phyloP scores from a whole-genome alignment of 2,797 vertebrate genomes.

The Notamacropus eugenii region DNA sequence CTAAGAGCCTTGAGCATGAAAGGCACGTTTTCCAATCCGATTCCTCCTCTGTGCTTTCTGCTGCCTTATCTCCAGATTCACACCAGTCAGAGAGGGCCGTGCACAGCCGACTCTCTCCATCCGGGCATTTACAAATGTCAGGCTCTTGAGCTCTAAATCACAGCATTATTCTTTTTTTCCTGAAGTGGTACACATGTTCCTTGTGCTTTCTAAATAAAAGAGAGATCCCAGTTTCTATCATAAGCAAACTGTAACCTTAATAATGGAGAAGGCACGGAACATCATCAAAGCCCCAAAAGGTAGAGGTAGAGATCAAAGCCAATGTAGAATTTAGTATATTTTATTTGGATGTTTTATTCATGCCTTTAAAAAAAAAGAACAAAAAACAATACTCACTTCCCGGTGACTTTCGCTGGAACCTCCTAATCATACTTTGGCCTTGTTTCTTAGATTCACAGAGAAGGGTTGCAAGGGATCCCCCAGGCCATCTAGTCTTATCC shows the following conservation, averaged over 20 bases:
- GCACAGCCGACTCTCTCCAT: conserved; percentile 10
- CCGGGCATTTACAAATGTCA: conserved; percentile 29
- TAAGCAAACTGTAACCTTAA: not conserved
- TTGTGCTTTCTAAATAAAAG: conserved; percentile 43
- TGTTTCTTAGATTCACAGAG: not conserved
- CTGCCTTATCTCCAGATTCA: not conserved
- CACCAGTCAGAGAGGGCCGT: conserved; percentile 25
- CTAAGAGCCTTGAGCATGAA: conserved; percentile 15
- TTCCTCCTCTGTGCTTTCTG: conserved; percentile 22
- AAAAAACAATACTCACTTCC: not conserved
- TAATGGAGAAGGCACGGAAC: conserved; percentile 10
- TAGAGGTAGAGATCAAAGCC: not conserved
- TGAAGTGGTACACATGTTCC: not conserved
- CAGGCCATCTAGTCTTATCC: not conserved
- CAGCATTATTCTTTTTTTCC: conserved; percentile 42
- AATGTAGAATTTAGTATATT: not conserved
- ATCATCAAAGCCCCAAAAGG: not conserved
- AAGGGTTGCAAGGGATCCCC: not conserved
- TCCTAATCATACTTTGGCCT: not conserved
- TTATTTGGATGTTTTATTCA: not conserved
- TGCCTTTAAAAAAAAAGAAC: not conserved
- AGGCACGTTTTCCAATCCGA: conserved; percentile 13
- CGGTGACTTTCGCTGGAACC: not conserved
- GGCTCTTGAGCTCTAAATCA: conserved; percentile 8
- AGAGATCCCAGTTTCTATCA: not conserved